These are phyloP conservation scores for Herpetotheres cachinnans DNA, from an alignment of 2,113 vertebrate species.

Conservation along the genomic window DNA sequence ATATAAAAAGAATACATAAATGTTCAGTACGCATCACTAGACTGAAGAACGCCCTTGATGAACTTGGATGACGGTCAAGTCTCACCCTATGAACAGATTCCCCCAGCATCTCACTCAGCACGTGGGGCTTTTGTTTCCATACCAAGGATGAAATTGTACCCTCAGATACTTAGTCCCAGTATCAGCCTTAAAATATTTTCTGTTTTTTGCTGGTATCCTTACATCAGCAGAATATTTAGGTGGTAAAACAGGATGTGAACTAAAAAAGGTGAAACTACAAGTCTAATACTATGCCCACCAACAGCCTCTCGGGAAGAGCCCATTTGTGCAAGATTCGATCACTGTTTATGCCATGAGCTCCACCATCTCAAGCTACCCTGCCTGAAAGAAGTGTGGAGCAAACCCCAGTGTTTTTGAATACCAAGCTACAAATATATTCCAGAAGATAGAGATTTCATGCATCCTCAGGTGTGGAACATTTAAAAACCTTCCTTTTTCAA, in stretches of 20 bases:
- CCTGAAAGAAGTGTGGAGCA: background rate
- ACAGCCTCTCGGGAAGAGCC: background rate
- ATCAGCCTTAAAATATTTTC: background rate
- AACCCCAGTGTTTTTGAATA: background rate
- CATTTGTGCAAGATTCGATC: background rate
- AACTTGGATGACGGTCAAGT: background rate
- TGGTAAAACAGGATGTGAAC: background rate
- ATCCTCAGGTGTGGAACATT: background rate
- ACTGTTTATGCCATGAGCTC: background rate
- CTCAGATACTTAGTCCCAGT: background rate
- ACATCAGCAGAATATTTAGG: background rate
- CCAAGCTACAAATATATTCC: background rate
- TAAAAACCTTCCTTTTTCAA: background rate
- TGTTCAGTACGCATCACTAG: background rate
- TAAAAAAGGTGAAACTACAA: background rate
- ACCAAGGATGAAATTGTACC: rapidly evolving
- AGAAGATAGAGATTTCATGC: background rate
- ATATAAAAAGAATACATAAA: background rate
- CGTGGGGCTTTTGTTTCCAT: background rate
- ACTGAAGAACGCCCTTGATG: background rate
- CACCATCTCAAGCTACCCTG: background rate
- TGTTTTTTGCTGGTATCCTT: background rate
- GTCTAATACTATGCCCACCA: too few species aligned
- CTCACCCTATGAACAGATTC: background rate
- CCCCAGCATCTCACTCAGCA: rapidly evolving